A percentile compares a stretch with the other conserved stretches of the same genome.
phyloP scores from a whole-genome alignment of 2,888 invertebrate genomes.

The Chrysomela aeneicollis region DNA sequence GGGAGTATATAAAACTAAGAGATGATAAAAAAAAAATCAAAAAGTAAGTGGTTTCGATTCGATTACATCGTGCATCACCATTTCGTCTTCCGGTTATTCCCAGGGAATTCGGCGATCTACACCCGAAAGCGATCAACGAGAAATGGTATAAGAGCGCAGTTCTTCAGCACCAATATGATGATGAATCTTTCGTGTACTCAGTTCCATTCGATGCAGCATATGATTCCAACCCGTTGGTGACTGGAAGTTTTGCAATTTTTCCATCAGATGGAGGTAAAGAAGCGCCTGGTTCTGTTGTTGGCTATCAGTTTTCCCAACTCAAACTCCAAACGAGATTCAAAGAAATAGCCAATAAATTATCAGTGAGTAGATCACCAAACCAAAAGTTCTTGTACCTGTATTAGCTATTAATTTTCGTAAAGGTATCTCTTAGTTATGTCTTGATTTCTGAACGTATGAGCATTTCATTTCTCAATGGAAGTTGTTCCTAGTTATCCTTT shows the following conservation, averaged over 20 bases:
- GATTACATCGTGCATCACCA: too few species aligned
- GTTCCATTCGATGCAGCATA: conserved; percentile 68
- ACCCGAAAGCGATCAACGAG: conserved; percentile 83
- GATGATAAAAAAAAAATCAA: conserved; percentile 49
- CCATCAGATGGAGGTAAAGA: conserved; percentile 77
- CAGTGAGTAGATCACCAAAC: conserved; percentile 51
- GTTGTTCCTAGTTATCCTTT: too few species aligned
- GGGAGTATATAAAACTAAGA: conserved; percentile 76
- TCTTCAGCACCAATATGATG: conserved; percentile 81
- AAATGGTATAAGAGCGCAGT: conserved; percentile 92
- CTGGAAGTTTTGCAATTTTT: conserved; percentile 85
- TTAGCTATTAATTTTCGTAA: background rate
- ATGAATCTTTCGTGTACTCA: conserved; percentile 81
- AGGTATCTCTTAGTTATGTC: background rate
- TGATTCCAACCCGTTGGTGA: conserved; percentile 71
- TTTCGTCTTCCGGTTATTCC: conserved; percentile 5
- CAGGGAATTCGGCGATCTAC: conserved; percentile 79
- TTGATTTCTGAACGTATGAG: background rate
- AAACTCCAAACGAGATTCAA: conserved; percentile 75
- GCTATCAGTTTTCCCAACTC: conserved; percentile 82
- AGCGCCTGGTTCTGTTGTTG: conserved; percentile 89
- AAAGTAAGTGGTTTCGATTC: conserved; percentile 36
- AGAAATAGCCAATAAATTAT: conserved; percentile 69
- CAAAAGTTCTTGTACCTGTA: too few species aligned
- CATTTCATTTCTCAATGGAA: too few species aligned